Evolutionary conservation across 2,888 invertebrate species (phyloP).

Genomic region (Dysmachus trigonus): DNA sequence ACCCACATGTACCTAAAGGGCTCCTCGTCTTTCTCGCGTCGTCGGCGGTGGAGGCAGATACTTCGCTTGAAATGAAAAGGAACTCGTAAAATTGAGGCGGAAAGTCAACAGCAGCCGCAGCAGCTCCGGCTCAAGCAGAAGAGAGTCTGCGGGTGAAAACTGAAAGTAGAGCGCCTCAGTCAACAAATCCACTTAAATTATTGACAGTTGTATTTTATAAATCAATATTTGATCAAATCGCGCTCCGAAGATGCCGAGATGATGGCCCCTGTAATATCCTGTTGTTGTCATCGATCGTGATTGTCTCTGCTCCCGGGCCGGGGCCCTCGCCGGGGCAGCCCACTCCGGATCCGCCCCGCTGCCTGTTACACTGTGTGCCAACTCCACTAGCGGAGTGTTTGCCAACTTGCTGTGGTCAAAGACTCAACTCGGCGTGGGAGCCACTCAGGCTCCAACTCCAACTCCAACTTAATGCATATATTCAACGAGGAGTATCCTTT

Average conservation of each 20-base stretch:
- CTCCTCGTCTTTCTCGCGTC: not conserved
- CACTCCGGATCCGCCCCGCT: not conserved
- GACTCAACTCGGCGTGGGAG: not conserved
- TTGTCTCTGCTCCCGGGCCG: slow-evolving; percentile 15
- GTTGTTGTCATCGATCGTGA: slow-evolving; percentile 23
- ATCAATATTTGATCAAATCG: slow-evolving; percentile 48
- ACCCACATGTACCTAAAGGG: not conserved
- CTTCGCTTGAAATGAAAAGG: not conserved
- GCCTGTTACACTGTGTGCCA: not conserved
- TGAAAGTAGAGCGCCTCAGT: slow-evolving; percentile 14
- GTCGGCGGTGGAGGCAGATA: not conserved
- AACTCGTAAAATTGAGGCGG: not conserved
- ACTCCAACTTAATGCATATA: slow-evolving; percentile 3
- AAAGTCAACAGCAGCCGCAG: not conserved
- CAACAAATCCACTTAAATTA: slow-evolving; percentile 48
- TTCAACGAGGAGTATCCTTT: not conserved
- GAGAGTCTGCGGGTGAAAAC: not conserved
- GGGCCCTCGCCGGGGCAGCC: not conserved
- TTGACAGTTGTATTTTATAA: slow-evolving; percentile 49
- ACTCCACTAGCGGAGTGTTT: not conserved
- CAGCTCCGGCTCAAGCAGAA: not conserved
- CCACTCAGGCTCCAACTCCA: not conserved
- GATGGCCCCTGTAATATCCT: slow-evolving; percentile 34
- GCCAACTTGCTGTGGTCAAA: slow-evolving; percentile 13
- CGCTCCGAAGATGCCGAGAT: slow-evolving; percentile 38